Conservation (phyloP, 1,140 invertebrate species). For the Drosophila funebris region DNA sequence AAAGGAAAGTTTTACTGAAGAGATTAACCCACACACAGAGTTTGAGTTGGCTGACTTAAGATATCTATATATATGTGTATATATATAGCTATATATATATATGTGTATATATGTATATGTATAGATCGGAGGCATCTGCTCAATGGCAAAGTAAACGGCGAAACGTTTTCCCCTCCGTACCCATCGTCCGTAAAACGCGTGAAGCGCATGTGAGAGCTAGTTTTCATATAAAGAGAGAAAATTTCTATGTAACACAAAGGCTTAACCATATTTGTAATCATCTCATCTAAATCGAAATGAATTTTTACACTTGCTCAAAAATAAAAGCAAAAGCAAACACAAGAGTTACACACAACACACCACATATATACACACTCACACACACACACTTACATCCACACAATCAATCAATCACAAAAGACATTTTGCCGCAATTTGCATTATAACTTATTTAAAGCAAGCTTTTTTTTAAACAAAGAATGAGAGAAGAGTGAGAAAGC, state of each 20-base stretch:
- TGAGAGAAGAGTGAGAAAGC: slow-evolving; percentile 28
- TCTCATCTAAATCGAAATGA: slow-evolving; percentile 84
- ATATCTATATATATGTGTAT: slow-evolving; percentile 26
- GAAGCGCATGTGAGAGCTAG: slow-evolving; percentile 59
- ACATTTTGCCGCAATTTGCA: slow-evolving; percentile 70
- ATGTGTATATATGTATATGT: slow-evolving; percentile 26
- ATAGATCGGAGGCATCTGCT: slow-evolving; percentile 49
- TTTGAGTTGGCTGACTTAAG: slow-evolving; percentile 75
- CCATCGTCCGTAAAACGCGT: slow-evolving; percentile 12
- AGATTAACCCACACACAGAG: slow-evolving; percentile 77
- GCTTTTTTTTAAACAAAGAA: slow-evolving; percentile 17
- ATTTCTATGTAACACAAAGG: slow-evolving; percentile 79
- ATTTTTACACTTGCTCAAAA: slow-evolving; percentile 67
- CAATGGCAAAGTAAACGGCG: slow-evolving; percentile 59
- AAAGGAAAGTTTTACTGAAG: slow-evolving; percentile 54
- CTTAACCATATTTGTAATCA: slow-evolving; percentile 84
- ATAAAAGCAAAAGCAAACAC: slow-evolving; percentile 24
- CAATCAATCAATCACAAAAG: slow-evolving; percentile 34
- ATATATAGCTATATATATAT: slow-evolving; percentile 13
- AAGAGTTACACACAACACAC: slow-evolving; percentile 35
- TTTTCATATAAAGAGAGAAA: slow-evolving; percentile 42
- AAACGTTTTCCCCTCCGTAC: slow-evolving; percentile 14
- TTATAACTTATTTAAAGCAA: slow-evolving; percentile 63
- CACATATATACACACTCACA: slow-evolving; percentile 26
- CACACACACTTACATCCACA: slow-evolving; percentile 21